Conservation (phyloP, 2,888 invertebrate species). For the Polylopha cassiicola region DNA sequence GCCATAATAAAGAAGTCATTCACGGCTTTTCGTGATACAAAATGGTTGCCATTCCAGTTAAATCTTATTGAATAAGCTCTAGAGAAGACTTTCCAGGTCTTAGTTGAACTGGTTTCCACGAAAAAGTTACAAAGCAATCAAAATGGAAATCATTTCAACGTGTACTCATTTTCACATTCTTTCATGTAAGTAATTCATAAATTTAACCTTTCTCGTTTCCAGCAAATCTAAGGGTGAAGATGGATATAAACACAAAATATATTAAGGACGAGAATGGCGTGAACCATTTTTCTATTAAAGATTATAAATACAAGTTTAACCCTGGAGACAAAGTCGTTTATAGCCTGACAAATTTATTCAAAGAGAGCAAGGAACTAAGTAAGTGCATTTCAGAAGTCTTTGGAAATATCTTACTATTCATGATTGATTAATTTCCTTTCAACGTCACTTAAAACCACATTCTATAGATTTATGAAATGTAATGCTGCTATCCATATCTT, state of each 20-base stretch:
- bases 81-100: too few relatives aligned
- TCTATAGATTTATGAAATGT: too few relatives aligned
- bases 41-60: too few relatives aligned
- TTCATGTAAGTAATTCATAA: constrained; percentile 4
- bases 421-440: not conserved
- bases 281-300: constrained; percentile 52
- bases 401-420: not conserved
- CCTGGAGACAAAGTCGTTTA: constrained; percentile 62
- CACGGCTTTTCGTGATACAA: too few relatives aligned
- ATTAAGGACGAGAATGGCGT: constrained; percentile 48
- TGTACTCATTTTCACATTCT: not conserved
- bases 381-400: constrained; percentile 35
- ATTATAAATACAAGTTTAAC: constrained; percentile 61
- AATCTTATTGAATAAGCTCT: too few relatives aligned
- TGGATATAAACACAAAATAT: constrained; percentile 59
- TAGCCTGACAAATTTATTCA: constrained; percentile 61
- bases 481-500: not conserved
- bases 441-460: too few relatives aligned
- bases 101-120: too few relatives aligned
- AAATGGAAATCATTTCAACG: too few relatives aligned
- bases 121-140: too few relatives aligned
- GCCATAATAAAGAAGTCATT: too few relatives aligned
- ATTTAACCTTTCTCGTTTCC: constrained; percentile 29
- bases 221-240: constrained; percentile 61
- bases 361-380: constrained; percentile 65